Conservation (phyloP, 2,113 vertebrate genomes). For the Cyprinodon tularosa region DNA sequence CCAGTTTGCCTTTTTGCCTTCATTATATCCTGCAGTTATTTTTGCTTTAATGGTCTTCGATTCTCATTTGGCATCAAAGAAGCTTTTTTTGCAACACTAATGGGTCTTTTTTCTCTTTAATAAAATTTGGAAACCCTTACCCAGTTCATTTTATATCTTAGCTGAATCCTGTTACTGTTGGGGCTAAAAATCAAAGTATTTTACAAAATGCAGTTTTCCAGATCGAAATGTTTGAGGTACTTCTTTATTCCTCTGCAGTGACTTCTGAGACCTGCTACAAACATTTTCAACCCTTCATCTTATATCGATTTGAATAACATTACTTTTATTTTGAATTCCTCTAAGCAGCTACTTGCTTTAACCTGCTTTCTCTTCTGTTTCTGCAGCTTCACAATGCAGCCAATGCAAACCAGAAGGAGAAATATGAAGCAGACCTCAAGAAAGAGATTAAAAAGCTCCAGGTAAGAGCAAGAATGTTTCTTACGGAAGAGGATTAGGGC, state of each 20-base stretch:
- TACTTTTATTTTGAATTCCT: background rate
- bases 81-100: background rate
- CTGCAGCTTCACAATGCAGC: slow-evolving; percentile 91
- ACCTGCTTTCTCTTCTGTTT: background rate
- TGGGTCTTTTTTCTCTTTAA: background rate
- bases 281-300: too few relatives aligned
- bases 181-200: background rate
- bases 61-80: background rate
- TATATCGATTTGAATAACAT: background rate
- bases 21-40: slow-evolving; percentile 7
- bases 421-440: slow-evolving; percentile 94
- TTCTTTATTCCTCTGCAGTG: background rate
- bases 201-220: background rate
- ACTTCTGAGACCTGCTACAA: background rate
- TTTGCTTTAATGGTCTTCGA: background rate
- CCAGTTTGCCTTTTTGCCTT: slow-evolving; percentile 11
- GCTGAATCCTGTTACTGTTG: background rate
- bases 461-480: slow-evolving; percentile 65
- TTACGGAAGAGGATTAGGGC: too few relatives aligned
- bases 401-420: slow-evolving; percentile 94
- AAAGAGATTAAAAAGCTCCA: slow-evolving; percentile 96
- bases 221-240: background rate
- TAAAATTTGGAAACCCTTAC: background rate
- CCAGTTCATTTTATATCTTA: background rate
- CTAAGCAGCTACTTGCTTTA: background rate